Conservation (phyloP, 2,888 invertebrate species). For the Cecidostiba fungosa region DNA sequence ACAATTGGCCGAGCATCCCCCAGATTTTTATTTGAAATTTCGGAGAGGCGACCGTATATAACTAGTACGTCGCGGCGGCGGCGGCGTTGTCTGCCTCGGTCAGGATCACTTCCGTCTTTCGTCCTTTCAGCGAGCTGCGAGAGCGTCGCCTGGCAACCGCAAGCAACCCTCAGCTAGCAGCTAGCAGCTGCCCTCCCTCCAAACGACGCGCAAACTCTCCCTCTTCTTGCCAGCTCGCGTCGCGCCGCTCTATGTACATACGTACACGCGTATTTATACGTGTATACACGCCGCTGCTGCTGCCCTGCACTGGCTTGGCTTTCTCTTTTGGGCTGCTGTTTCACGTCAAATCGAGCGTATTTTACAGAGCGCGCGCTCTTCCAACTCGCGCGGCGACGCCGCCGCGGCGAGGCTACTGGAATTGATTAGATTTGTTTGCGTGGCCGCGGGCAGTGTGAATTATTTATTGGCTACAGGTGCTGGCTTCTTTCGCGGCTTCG, state of each 20-base stretch:
- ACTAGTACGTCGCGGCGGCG: not conserved
- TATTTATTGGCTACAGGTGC: too few relatives aligned
- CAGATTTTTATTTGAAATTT: too few relatives aligned
- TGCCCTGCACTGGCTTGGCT: not conserved
- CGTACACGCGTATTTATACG: not conserved
- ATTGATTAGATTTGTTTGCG: constrained; percentile 17
- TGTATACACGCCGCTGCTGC: not conserved
- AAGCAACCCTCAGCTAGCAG: constrained; percentile 57
- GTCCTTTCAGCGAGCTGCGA: constrained; percentile 66
- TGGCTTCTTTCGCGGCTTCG: too few relatives aligned
- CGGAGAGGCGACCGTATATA: too few relatives aligned
- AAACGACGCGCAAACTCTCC: constrained; percentile 54
- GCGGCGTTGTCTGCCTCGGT: constrained; percentile 65
- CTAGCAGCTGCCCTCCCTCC: not conserved
- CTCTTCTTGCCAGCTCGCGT: not conserved
- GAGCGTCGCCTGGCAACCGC: constrained; percentile 70
- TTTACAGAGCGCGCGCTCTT: constrained; percentile 11
- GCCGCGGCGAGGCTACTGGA: too few relatives aligned
- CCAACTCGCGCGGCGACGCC: constrained; percentile 9
- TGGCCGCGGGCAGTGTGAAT: too few relatives aligned
- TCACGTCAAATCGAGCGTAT: constrained; percentile 61
- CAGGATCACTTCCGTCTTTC: constrained; percentile 73
- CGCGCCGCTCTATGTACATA: not conserved
- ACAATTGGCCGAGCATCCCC: too few relatives aligned
- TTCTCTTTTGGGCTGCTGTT: constrained; percentile 39